Base-by-base conservation (phyloP, 1,140 invertebrate genomes). In the Marisa cornuarietis region DNA sequence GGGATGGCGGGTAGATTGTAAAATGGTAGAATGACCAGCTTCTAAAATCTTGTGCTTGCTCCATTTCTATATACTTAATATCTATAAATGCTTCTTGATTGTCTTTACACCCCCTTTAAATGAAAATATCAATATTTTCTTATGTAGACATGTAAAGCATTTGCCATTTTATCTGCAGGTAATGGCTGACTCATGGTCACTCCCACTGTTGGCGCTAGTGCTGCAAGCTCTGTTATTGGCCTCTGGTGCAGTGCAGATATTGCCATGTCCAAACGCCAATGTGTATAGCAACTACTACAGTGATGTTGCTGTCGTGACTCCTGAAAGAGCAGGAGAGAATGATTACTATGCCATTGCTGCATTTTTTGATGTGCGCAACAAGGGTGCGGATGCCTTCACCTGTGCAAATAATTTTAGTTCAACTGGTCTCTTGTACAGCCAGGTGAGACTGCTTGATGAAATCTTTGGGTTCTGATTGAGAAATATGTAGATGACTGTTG, bases 351-450 rank as follows among this genome's bases (percentile, higher is more conserved):
- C 76, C 22, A 22, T 77, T 18, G 76, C 31, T 2, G 76, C 63
- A 14, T 49, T 76, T 6, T 77, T 77, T 26, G 65, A 77, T 26
- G 76, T 88, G 20, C 85, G 84, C 42, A 73, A 84, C 14, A 54
- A 58, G 16, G 83, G 83, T 11, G 2, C 22, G 1, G 76, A 78
- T 76, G 78, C 84, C 1, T 86, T 84, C 63, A 76, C 68, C 10
- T 86, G 85, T 75, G 82, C 78, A 0, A 68, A 13, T 1, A 65
- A 8, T 14, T 68, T 77, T 65, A 77, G 54, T 65, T 51, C 42
- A 22, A 8, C 42, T 22, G 76, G 76, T 8, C 24, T 77, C 51
- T 18, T 77, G 31, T 65, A 51, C 22, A 51, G 62, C 9, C 63
- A 77, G 63, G 76, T 77, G 10, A 62, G 54, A 58, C 24, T 58